A percentile compares a stretch with the other conserved stretches of the same genome.
Conservation (phyloP, 2,888 invertebrate species). For the Spisula subtruncata region DNA sequence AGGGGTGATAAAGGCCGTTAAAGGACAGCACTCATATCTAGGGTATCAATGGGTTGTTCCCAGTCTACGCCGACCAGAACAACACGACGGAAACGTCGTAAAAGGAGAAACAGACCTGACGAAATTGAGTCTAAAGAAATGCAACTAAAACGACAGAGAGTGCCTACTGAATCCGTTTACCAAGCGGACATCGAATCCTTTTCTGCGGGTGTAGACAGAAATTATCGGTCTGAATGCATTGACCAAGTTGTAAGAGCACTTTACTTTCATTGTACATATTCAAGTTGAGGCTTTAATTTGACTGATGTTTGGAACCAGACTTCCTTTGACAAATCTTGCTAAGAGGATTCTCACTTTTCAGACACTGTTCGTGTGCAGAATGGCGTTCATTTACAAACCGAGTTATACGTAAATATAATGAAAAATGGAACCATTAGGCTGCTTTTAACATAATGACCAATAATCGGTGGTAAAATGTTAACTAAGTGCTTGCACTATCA, state of each 20-base stretch:
- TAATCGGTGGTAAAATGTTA: too few species aligned
- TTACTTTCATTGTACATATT: too few species aligned
- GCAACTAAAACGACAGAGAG: conserved; percentile 1
- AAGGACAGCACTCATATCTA: too few species aligned
- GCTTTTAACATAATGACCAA: too few species aligned
- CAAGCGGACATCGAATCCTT: conserved; percentile 30
- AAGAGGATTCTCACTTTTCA: too few species aligned
- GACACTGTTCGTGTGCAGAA: too few species aligned
- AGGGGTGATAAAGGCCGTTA: too few species aligned
- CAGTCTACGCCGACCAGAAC: conserved; percentile 41
- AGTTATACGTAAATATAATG: too few species aligned
- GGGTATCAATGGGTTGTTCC: conserved; percentile 32
- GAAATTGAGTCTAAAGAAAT: conserved; percentile 39
- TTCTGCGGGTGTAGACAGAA: conserved; percentile 18
- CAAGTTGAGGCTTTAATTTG: too few species aligned
- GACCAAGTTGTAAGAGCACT: conserved; percentile 46
- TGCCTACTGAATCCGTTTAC: not conserved
- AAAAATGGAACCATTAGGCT: too few species aligned
- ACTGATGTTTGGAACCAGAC: not conserved
- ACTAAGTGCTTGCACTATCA: too few species aligned
- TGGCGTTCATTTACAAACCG: too few species aligned
- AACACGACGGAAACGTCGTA: conserved; percentile 24
- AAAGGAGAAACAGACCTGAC: not conserved
- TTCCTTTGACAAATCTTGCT: not conserved
- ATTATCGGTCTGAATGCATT: conserved; percentile 54